phyloP scores from a whole-genome alignment of 2,888 invertebrate species.

The Trissoscelio sp. region DNA sequence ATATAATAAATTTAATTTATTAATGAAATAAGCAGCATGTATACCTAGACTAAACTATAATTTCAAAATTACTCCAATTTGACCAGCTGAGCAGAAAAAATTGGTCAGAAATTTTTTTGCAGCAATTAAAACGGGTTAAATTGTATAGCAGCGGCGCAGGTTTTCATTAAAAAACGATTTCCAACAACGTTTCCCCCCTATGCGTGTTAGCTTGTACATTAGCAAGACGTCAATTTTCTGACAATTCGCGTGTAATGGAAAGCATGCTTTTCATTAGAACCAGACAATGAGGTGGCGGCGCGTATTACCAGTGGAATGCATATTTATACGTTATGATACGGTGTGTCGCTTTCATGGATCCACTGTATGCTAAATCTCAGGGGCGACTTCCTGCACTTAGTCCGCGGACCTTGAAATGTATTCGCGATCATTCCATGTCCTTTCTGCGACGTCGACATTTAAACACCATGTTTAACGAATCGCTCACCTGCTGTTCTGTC shows the following conservation, averaged over 20 bases:
- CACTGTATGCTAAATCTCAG: slow-evolving; percentile 76
- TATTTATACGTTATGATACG: slow-evolving; percentile 70
- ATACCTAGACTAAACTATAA: too few species aligned
- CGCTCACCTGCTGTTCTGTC: slow-evolving; percentile 66
- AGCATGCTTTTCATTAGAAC: slow-evolving; percentile 44
- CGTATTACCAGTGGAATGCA: slow-evolving; percentile 63
- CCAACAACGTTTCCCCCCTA: background rate
- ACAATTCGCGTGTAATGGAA: slow-evolving; percentile 4
- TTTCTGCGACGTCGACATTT: slow-evolving; percentile 38
- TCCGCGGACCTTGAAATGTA: slow-evolving; percentile 74
- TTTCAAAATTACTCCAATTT: too few species aligned
- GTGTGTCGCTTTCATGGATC: slow-evolving; percentile 67
- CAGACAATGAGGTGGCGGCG: slow-evolving; percentile 57
- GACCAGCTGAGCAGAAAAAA: too few species aligned
- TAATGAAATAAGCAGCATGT: too few species aligned
- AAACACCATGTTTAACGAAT: slow-evolving; percentile 57
- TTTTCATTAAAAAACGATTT: slow-evolving; percentile 28
- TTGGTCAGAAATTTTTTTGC: too few species aligned
- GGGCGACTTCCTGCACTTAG: slow-evolving; percentile 78
- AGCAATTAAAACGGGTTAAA: background rate
- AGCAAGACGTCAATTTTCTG: slow-evolving; percentile 59
- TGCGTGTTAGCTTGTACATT: slow-evolving; percentile 54
- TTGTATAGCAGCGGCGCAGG: background rate
- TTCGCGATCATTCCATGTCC: slow-evolving; percentile 62
- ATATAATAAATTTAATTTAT: too few species aligned